Base-by-base conservation (phyloP, 2,113 vertebrate genomes). In the Tragulus kanchil region DNA sequence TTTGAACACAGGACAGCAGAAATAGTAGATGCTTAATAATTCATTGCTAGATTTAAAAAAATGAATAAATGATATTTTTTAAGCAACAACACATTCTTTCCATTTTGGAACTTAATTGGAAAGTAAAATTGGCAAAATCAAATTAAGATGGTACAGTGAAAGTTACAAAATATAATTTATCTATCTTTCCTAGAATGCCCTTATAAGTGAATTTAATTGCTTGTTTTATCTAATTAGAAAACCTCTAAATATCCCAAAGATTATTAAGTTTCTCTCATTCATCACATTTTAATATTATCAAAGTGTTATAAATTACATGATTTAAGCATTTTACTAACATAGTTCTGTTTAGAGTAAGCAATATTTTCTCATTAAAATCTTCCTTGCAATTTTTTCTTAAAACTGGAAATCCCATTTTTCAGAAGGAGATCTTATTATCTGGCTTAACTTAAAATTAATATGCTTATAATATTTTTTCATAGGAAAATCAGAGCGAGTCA, bases 291-390 rank as follows among this genome's bases (percentile, higher is more conserved):
- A 96, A 97, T 96, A 97, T 94, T 89, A 95, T 93, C 62, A 69
- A 95, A 95, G 25, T 71, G 25, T 71, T 95, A 90, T 94, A 96
- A 97, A 97, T 97, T 95, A 86, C 5, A 77, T 36, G 10, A 17
- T 73, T 93, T 90, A 96, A 83, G 56, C 67, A 96, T 90, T 96
- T 97, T 89, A 77, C 31, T 79, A 93, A 79, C 42, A 91, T 69
- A 64, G n/a, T 82, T 95, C 73, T 91, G 25, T 92, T 94, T 93
- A 90, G 26, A 5, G 85, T 95, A 96, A 89, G 75, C 95, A 95
- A 95, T 92, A 97, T 96, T 97, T 97, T 94, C 75, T 97, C 79
- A 97, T 96, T 94, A 96, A 97, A 97, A 91, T 3, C 4, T 67
- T 52, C 21, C 69, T 84, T 79, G 17, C 78, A 90, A 89, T 89